Evolutionary conservation across 30 jellyfish, hydroid and myxozoan species (phyloP).

Genomic region (Hydractinia echinata): DNA sequence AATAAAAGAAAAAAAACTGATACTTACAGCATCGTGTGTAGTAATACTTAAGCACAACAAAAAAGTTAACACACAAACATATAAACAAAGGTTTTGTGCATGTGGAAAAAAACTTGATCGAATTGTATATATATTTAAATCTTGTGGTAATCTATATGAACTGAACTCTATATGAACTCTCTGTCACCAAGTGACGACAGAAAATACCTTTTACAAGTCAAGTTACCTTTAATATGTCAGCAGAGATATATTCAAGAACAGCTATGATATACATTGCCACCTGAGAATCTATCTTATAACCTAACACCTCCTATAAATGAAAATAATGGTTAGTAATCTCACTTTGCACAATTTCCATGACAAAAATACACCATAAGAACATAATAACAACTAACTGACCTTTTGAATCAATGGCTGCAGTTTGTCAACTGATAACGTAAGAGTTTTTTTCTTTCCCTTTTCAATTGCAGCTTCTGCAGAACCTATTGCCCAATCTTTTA

Average conservation of each 20-base stretch:
- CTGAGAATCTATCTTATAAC: constrained; percentile 73
- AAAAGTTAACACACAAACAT: neutral
- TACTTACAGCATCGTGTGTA: neutral
- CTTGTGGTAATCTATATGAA: too few relatives aligned
- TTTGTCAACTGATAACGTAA: constrained; percentile 69
- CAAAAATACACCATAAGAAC: neutral
- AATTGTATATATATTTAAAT: too few relatives aligned
- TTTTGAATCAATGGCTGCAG: constrained; percentile 80
- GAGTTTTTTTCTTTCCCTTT: constrained; percentile 80
- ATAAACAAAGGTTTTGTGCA: neutral
- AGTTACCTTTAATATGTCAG: constrained; percentile 85
- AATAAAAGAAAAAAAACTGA: neutral
- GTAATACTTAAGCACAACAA: neutral
- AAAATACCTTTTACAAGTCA: neutral
- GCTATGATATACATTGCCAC: constrained; percentile 70
- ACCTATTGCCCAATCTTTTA: constrained; percentile 84
- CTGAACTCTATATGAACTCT: too few relatives aligned
- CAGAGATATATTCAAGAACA: constrained; percentile 83
- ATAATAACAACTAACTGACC: constrained; percentile 37
- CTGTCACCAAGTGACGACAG: neutral
- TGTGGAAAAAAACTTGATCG: neutral
- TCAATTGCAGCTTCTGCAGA: constrained; percentile 80
- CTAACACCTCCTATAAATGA: constrained; percentile 77
- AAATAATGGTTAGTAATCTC: neutral
- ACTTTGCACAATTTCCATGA: neutral